Evolutionary conservation across 2,797 vertebrate genomes (phyloP).

Genomic region (Pangasius larnaudii): DNA sequence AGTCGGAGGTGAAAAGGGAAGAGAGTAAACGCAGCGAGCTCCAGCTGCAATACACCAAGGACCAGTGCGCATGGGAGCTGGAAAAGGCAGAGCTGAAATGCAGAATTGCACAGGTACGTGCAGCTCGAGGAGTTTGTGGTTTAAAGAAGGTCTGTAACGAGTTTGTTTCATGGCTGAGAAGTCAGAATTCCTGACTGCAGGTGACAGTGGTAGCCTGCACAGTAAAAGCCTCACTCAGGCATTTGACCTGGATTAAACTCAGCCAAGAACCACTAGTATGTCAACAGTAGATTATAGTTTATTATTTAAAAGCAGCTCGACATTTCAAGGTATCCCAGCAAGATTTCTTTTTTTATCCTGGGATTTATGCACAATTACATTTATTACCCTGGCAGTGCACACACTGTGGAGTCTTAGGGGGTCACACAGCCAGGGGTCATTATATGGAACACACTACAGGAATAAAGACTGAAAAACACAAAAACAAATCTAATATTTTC

Average conservation of each 20-base stretch:
- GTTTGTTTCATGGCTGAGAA: background rate
- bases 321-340: background rate
- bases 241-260: slow-evolving; percentile 2
- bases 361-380: background rate
- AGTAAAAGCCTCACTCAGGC: background rate
- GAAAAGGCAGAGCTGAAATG: slow-evolving; percentile 77
- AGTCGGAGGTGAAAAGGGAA: slow-evolving; percentile 76
- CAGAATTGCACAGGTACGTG: slow-evolving; percentile 75
- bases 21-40: slow-evolving; percentile 75
- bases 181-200: background rate
- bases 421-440: background rate
- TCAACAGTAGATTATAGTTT: background rate
- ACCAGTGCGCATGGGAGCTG: slow-evolving; percentile 77
- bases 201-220: background rate
- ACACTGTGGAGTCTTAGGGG: background rate
- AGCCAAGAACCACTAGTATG: background rate
- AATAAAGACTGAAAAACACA: background rate
- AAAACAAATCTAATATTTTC: background rate
- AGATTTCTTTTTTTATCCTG: background rate
- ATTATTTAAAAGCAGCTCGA: background rate
- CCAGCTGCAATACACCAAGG: slow-evolving; percentile 75
- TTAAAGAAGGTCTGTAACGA: background rate
- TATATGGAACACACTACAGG: background rate
- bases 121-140: background rate
- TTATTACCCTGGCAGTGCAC: no score